Conservation (phyloP, 2,113 vertebrate genomes). For the Peromyscus maniculatus region DNA sequence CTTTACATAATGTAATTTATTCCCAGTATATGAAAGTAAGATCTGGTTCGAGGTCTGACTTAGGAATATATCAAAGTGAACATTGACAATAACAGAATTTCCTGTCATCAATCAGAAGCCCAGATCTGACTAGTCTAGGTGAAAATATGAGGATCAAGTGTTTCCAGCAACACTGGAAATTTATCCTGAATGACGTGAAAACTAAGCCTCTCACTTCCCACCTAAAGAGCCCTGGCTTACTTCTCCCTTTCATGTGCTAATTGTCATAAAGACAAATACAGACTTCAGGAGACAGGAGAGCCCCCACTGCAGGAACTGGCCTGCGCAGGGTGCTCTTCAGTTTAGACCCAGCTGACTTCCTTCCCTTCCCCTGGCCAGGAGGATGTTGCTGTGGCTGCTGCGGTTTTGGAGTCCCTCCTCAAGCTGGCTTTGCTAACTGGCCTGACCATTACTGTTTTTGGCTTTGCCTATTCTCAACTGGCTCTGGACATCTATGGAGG, state of each 20-base stretch:
- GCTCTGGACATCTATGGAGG: conserved; percentile 97
- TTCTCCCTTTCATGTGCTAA: conserved; percentile 23
- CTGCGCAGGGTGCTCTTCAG: neutral
- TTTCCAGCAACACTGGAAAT: conserved; percentile 28
- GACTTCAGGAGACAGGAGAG: neutral
- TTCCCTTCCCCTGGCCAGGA: conserved; percentile 87
- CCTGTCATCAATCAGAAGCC: neutral
- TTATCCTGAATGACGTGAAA: conserved; percentile 16
- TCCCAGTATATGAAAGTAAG: neutral
- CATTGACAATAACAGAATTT: neutral
- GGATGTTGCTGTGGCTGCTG: conserved; percentile 92
- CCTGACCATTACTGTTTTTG: conserved; percentile 95
- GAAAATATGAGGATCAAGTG: neutral
- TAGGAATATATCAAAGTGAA: conserved; percentile 23
- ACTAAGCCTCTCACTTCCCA: neutral
- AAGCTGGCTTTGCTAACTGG: conserved; percentile 96
- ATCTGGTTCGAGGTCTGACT: conserved; percentile 26
- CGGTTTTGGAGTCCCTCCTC: conserved; percentile 93
- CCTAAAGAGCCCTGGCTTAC: neutral
- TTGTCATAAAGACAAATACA: neutral
- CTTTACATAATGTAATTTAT: conserved; percentile 49
- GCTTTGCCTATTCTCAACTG: conserved; percentile 95
- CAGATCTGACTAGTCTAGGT: neutral
- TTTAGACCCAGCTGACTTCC: conserved; percentile 48
- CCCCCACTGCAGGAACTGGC: neutral